Percentiles rank a stretch among this genome's conserved stretches.
Evolutionary conservation across 2,113 vertebrate genomes (phyloP).

Genomic region (Megaceryle maxima): DNA sequence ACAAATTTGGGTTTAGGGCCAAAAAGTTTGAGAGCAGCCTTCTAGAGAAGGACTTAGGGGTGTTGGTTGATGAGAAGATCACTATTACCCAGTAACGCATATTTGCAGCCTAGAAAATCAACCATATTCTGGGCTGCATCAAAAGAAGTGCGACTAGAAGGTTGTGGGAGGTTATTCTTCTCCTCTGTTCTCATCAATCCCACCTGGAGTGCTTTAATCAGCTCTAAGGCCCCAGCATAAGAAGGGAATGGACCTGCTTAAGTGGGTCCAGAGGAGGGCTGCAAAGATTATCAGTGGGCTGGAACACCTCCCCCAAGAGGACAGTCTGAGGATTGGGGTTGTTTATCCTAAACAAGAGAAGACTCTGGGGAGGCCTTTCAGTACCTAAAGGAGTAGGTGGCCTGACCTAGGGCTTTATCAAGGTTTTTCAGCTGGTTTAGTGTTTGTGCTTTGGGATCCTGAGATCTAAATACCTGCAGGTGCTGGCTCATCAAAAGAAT

Average conservation of each 20-base stretch:
- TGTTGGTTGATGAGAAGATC: neutral
- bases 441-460: neutral
- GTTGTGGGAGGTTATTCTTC: neutral
- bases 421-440: neutral
- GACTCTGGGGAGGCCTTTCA: neutral
- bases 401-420: neutral
- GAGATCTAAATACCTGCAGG: neutral
- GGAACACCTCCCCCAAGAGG: neutral
- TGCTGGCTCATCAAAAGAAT: neutral
- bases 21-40: neutral
- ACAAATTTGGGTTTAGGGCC: neutral
- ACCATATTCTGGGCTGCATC: neutral
- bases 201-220: neutral
- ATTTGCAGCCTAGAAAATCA: neutral
- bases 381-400: no score
- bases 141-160: neutral
- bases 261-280: neutral
- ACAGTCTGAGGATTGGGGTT: neutral
- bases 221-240: neutral
- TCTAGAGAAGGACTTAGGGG: neutral
- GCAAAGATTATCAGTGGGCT: no score
- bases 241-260: neutral
- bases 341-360: neutral
- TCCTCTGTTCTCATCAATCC: neutral
- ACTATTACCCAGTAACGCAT: neutral